Conservation (phyloP, 53 echinoderm and acorn worm genomes). For the Glandiceps talaboti region DNA sequence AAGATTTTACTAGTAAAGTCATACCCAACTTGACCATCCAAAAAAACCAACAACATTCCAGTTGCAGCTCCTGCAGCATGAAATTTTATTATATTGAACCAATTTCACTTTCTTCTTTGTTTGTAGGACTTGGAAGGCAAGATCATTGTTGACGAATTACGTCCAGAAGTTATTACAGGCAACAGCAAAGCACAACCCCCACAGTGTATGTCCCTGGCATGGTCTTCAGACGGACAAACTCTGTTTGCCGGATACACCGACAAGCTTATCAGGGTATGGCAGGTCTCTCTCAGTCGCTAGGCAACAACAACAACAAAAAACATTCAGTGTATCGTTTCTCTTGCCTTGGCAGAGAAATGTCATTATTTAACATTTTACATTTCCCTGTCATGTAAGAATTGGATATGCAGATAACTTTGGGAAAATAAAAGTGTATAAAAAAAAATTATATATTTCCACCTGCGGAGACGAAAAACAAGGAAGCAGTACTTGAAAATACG, state of each 20-base stretch:
- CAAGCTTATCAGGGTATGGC: slow-evolving; percentile 89
- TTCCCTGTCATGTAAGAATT: too few relatives aligned
- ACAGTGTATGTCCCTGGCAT: slow-evolving; percentile 74
- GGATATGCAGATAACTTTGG: too few relatives aligned
- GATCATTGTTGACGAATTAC: slow-evolving; percentile 76
- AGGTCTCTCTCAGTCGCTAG: slow-evolving; percentile 26
- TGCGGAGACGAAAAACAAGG: too few relatives aligned
- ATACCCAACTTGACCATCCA: too few relatives aligned
- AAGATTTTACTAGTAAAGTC: too few relatives aligned
- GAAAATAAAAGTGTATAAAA: too few relatives aligned
- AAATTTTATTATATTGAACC: too few relatives aligned
- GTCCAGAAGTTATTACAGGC: slow-evolving; percentile 50
- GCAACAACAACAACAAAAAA: background rate
- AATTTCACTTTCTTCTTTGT: slow-evolving; percentile 70
- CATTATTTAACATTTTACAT: too few relatives aligned
- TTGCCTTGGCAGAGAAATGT: background rate
- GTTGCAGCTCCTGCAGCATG: too few relatives aligned
- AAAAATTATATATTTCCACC: too few relatives aligned
- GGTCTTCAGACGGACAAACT: slow-evolving; percentile 92
- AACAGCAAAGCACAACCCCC: slow-evolving; percentile 43
- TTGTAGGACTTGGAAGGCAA: slow-evolving; percentile 89
- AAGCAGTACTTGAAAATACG: too few relatives aligned
- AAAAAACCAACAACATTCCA: too few relatives aligned
- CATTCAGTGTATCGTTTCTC: background rate
- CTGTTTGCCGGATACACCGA: slow-evolving; percentile 95